Conservation (phyloP, 2,113 vertebrate species). For the Elephantulus edwardii region DNA sequence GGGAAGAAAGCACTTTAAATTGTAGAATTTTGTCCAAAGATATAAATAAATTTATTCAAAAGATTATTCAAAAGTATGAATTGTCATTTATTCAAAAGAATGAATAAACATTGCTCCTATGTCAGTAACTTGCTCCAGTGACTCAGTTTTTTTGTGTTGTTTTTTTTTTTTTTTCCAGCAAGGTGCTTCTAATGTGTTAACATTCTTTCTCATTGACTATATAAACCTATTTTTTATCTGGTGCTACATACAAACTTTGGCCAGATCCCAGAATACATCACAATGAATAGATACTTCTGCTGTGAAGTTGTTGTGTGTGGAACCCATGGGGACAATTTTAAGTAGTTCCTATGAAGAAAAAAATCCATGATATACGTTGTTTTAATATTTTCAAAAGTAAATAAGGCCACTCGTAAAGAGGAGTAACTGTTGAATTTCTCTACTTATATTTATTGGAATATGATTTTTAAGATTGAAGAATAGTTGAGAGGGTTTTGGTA, state of each 20-base stretch:
- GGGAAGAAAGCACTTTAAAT: not conserved
- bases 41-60: too few relatives aligned
- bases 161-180: too few relatives aligned
- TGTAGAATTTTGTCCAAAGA: too few relatives aligned
- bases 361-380: not conserved
- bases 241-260: not conserved
- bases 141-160: not conserved
- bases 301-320: not conserved
- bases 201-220: not conserved
- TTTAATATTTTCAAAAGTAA: too few relatives aligned
- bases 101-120: too few relatives aligned
- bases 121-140: not conserved
- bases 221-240: not conserved
- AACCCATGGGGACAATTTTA: not conserved
- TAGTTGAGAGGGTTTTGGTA: not conserved
- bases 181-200: not conserved
- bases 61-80: not conserved
- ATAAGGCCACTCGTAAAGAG: too few relatives aligned
- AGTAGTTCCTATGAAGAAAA: not conserved
- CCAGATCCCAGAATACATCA: not conserved
- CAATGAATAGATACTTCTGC: not conserved
- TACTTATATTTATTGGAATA: not conserved
- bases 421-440: not conserved
- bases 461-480: not conserved
- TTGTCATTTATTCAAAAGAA: not conserved